Conservation (phyloP, 2,113 vertebrate genomes). For the Siniperca knerii region DNA sequence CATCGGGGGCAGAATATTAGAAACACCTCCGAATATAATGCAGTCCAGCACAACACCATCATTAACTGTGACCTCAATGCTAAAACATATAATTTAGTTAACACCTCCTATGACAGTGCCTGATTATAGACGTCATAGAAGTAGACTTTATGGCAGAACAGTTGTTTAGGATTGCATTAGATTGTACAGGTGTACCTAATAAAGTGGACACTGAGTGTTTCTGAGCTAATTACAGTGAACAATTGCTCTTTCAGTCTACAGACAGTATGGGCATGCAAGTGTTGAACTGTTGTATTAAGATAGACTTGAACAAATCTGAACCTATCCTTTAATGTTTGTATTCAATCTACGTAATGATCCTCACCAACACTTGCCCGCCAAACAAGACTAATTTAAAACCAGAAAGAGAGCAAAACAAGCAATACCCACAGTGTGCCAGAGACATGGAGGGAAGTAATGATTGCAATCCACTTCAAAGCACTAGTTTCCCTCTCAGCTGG, state of each 20-base stretch:
- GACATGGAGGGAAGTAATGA: conserved; percentile 54
- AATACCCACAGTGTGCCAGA: conserved; percentile 16
- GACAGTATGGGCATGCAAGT: neutral
- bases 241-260: neutral
- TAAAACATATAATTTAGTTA: neutral
- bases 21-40: neutral
- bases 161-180: neutral
- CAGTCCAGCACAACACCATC: neutral
- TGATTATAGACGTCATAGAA: neutral
- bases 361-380: neutral
- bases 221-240: neutral
- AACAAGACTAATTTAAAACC: conserved; percentile 14
- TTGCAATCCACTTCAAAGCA: conserved; percentile 53
- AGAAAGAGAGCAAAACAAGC: conserved; percentile 21
- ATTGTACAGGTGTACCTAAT: neutral
- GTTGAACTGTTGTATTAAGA: neutral
- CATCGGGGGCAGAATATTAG: neutral
- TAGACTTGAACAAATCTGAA: neutral
- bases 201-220: neutral
- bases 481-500: conserved; percentile 41
- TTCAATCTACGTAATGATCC: neutral
- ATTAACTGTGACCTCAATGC: neutral
- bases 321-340: neutral
- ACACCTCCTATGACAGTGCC: neutral
- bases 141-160: neutral